Conservation (phyloP, 2,797 vertebrate species). For the Cirrhinus mrigala region DNA sequence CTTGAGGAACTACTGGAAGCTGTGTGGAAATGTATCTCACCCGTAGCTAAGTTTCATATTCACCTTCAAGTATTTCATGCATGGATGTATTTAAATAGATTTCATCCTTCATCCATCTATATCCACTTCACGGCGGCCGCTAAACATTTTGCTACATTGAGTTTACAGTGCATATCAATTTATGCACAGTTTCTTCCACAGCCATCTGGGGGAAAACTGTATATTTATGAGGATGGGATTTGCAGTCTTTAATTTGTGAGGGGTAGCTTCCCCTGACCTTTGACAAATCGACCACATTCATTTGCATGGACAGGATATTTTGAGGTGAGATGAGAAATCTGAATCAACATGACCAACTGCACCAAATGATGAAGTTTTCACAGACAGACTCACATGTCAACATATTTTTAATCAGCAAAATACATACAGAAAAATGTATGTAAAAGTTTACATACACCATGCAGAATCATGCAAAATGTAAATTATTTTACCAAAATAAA, state of each 20-base stretch:
- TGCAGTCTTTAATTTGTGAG: constrained; percentile 42
- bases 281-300: constrained; percentile 21
- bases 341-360: not conserved
- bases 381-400: too few species aligned
- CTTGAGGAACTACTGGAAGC: not conserved
- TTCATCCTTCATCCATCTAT: constrained; percentile 29
- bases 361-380: not conserved
- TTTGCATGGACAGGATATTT: not conserved
- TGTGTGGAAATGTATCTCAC: not conserved
- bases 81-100: constrained; percentile 40
- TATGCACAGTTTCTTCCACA: constrained; percentile 42
- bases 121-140: constrained; percentile 17
- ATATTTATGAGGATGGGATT: constrained; percentile 54
- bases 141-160: constrained; percentile 40
- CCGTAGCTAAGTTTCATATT: constrained; percentile 18
- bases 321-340: not conserved
- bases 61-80: constrained; percentile 42
- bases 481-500: too few species aligned
- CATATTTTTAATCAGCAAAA: too few species aligned
- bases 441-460: too few species aligned
- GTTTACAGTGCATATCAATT: constrained; percentile 52
- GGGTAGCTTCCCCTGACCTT: constrained; percentile 2
- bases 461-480: too few species aligned
- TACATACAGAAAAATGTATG: too few species aligned
- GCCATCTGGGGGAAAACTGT: constrained; percentile 37